A percentile compares a stretch with the other conserved stretches of the same genome.
phyloP scores from a whole-genome alignment of 2,888 invertebrate species.

The Platycheirus rosarum region DNA sequence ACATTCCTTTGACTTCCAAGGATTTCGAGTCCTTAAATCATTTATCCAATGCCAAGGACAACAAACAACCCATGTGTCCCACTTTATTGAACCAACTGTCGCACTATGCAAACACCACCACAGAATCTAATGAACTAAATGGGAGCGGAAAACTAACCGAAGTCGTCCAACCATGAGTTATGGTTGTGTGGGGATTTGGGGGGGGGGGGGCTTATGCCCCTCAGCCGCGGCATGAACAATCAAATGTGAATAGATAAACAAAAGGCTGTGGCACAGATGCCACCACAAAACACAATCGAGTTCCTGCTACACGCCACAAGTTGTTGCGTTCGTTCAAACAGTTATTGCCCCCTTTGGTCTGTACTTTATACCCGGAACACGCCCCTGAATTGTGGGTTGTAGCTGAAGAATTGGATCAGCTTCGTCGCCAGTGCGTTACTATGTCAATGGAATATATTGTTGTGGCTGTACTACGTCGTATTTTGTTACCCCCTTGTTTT shows the following conservation, averaged over 20 bases:
- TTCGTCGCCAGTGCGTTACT: constrained; percentile 13
- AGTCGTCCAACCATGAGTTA: neutral
- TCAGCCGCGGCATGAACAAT: constrained; percentile 40
- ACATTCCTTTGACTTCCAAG: neutral
- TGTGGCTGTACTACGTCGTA: neutral
- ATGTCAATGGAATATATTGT: constrained; percentile 12
- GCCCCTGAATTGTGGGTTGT: neutral
- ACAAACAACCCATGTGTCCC: neutral
- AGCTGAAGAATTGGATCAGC: constrained; percentile 18
- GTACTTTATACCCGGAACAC: neutral
- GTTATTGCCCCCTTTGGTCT: constrained; percentile 51
- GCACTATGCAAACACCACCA: neutral
- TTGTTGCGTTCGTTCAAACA: constrained; percentile 66
- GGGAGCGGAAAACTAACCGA: constrained; percentile 31
- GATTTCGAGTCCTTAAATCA: neutral
- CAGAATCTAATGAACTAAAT: neutral
- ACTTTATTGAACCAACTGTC: neutral
- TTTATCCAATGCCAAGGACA: constrained; percentile 22
- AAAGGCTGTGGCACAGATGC: constrained; percentile 12
- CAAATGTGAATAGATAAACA: constrained; percentile 60
- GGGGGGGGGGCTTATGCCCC: neutral
- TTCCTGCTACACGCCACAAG: constrained; percentile 33
- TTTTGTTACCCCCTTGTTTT: constrained; percentile 20
- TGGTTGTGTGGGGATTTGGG: neutral
- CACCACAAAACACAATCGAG: constrained; percentile 22